These are phyloP conservation scores for Drosophila punjabiensis DNA, from an alignment of 1,140 invertebrate species.

Conservation along the genomic window DNA sequence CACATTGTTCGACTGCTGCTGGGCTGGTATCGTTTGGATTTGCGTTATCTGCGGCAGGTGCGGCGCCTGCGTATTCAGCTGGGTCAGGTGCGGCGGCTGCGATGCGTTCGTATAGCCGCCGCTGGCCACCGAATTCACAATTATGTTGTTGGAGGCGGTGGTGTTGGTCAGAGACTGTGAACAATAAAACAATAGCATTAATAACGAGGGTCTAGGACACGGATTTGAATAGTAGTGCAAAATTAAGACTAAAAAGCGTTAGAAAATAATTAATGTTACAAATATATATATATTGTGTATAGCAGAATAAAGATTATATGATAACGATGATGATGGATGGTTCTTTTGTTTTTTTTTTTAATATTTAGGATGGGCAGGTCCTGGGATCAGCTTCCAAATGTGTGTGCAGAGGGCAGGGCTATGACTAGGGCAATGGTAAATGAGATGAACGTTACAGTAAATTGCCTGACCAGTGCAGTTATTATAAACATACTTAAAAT, in stretches of 20 bases:
- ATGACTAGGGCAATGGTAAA: constrained; percentile 30
- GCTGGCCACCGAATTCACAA: constrained; percentile 83
- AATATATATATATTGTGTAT: constrained; percentile 15
- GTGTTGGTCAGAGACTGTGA: constrained; percentile 76
- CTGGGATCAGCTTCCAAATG: constrained; percentile 28
- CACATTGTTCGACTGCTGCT: constrained; percentile 47
- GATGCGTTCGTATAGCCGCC: constrained; percentile 59
- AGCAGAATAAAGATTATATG: constrained; percentile 27
- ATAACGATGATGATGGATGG: constrained; percentile 21
- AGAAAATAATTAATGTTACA: constrained; percentile 40
- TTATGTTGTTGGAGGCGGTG: constrained; percentile 78
- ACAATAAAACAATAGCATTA: constrained; percentile 23
- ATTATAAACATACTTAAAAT: not conserved
- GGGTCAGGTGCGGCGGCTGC: constrained; percentile 78
- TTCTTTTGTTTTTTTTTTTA: constrained; percentile 10
- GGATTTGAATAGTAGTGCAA: constrained; percentile 49
- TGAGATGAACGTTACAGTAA: constrained; percentile 25
- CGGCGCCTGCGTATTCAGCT: constrained; percentile 68
- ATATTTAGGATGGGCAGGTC: constrained; percentile 7
- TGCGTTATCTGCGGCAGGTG: constrained; percentile 82
- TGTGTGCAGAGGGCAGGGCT: constrained; percentile 38
- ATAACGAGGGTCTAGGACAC: not conserved
- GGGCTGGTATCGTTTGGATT: constrained; percentile 74
- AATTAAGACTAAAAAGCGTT: constrained; percentile 60
- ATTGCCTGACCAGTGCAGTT: constrained; percentile 1